Percentiles rank a stretch among this genome's conserved stretches.
These are phyloP conservation scores for Amphipyra berbera DNA, from an alignment of 2,888 invertebrate species.

Conservation along the genomic window DNA sequence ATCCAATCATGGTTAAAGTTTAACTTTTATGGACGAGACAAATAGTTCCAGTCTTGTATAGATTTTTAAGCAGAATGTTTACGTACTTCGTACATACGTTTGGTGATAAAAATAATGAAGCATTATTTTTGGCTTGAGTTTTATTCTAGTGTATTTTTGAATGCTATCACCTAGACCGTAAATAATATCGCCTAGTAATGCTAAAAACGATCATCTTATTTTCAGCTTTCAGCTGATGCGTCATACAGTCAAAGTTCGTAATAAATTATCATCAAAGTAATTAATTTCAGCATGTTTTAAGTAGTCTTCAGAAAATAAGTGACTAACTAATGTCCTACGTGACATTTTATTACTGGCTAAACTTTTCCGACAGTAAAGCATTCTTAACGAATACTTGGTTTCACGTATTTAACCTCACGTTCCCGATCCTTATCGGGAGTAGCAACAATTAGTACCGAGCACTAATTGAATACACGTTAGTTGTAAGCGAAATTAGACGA, in stretches of 20 bases:
- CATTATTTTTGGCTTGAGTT: neutral
- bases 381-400: conserved; percentile 27
- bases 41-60: conserved; percentile 5
- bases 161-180: too few species aligned
- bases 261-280: too few species aligned
- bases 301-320: neutral
- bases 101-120: neutral
- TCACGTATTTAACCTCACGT: conserved; percentile 15
- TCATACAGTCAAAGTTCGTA: too few species aligned
- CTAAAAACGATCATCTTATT: too few species aligned
- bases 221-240: neutral
- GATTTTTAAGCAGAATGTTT: conserved; percentile 1
- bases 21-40: conserved; percentile 24
- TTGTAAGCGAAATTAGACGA: conserved; percentile 9
- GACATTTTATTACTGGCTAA: neutral
- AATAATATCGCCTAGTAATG: too few species aligned
- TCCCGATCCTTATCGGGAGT: conserved; percentile 33
- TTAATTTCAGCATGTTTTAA: neutral
- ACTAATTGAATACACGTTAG: conserved; percentile 43
- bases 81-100: neutral
- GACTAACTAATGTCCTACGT: neutral
- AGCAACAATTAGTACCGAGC: conserved; percentile 47
- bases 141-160: too few species aligned
- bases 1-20: conserved; percentile 39
- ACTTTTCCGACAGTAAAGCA: conserved; percentile 9